These are phyloP conservation scores for Tragelaphus strepsiceros DNA, from an alignment of 2,113 vertebrate genomes.

Conservation along the genomic window DNA sequence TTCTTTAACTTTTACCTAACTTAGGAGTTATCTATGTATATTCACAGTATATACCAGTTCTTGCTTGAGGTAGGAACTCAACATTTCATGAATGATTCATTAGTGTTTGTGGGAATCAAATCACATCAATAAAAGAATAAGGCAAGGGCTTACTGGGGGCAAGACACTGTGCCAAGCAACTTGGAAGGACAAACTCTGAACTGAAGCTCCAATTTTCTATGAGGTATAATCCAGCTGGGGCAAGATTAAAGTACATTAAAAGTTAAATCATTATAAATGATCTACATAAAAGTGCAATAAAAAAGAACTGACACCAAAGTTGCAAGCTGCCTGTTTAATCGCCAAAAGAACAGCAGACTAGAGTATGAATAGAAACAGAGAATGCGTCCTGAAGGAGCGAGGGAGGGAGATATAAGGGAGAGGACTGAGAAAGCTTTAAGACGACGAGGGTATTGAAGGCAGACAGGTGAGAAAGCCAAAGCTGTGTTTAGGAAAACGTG, in stretches of 20 bases:
- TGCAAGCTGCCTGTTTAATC: not conserved
- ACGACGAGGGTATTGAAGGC: not conserved
- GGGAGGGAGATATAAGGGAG: not conserved
- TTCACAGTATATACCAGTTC: not conserved
- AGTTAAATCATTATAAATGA: not conserved
- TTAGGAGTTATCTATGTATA: not conserved
- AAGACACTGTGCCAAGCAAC: not conserved
- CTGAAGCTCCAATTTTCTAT: not conserved
- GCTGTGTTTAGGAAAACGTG: not conserved
- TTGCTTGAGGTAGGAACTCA: not conserved
- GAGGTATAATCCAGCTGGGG: not conserved
- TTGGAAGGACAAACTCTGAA: not conserved
- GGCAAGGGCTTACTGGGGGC: not conserved
- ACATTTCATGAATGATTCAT: not conserved
- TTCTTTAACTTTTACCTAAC: not conserved
- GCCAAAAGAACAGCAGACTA: not conserved
- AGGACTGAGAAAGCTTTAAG: not conserved
- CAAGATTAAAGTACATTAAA: not conserved
- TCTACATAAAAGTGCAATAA: not conserved
- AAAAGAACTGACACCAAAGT: not conserved
- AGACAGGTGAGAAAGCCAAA: not conserved
- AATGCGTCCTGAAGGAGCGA: not conserved
- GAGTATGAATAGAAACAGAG: not conserved
- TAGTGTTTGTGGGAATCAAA: not conserved
- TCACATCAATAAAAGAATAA: not conserved